Percentiles rank a stretch among this genome's conserved stretches.
These are phyloP conservation scores for Cerastoderma edule DNA, from an alignment of 2,888 invertebrate genomes.

Conservation along the genomic window DNA sequence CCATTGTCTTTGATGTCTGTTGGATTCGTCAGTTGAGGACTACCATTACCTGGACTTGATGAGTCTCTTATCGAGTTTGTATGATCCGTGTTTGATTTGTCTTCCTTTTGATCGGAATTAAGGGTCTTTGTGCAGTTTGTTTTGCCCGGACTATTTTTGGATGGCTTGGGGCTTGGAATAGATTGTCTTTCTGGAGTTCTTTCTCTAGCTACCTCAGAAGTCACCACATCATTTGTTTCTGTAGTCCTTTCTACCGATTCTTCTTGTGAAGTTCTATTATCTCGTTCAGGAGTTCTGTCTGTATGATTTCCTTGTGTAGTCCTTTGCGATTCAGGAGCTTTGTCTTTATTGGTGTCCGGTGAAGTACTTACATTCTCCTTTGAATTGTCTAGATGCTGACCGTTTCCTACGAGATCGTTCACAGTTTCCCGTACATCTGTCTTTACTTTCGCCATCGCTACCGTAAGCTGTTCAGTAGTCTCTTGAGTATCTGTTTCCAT, in stretches of 20 bases:
- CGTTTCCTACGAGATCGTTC: slow-evolving; percentile 2
- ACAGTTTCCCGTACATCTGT: neutral
- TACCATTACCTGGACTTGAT: neutral
- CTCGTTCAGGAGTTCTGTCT: slow-evolving; percentile 43
- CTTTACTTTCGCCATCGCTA: neutral
- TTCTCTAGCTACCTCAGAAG: slow-evolving; percentile 16
- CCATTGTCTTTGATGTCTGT: slow-evolving; percentile 13
- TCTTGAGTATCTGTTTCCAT: slow-evolving; percentile 16
- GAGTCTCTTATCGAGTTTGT: slow-evolving; percentile 1
- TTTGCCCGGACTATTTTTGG: slow-evolving; percentile 41
- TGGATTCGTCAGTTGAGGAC: neutral
- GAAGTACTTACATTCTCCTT: slow-evolving; percentile 18
- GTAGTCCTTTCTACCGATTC: neutral
- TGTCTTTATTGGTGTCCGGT: slow-evolving; percentile 1
- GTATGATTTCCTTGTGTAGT: slow-evolving; percentile 8
- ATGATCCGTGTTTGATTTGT: slow-evolving; percentile 23
- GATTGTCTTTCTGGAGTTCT: slow-evolving; percentile 30
- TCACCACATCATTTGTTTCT: neutral
- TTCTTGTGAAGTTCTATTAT: slow-evolving; percentile 5
- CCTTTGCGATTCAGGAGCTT: slow-evolving; percentile 6
- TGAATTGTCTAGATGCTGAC: slow-evolving; percentile 21
- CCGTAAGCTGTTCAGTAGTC: no score
- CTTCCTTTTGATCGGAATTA: slow-evolving; percentile 32
- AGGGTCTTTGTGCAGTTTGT: slow-evolving; percentile 26
- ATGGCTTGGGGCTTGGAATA: slow-evolving; percentile 48